Evolutionary conservation across 1,140 invertebrate species (phyloP).

Genomic region (Lordiphosa mommai): DNA sequence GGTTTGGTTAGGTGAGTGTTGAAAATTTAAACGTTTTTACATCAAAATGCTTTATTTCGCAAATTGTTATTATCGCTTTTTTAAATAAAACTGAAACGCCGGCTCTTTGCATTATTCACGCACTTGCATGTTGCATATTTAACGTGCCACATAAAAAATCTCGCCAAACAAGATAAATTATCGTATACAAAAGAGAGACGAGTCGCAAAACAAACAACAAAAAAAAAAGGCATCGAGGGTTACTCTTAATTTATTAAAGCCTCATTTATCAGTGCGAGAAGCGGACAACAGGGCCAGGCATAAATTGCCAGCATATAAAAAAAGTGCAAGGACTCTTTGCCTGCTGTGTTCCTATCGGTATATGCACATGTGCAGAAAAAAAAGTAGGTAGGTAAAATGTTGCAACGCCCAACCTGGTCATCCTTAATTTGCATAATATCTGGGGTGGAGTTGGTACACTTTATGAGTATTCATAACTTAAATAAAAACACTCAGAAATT

Average conservation of each 20-base stretch:
- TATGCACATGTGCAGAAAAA: neutral
- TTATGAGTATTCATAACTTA: too few relatives aligned
- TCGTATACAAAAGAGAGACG: constrained; percentile 41
- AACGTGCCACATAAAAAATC: constrained; percentile 68
- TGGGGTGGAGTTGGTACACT: too few relatives aligned
- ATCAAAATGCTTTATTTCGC: constrained; percentile 57
- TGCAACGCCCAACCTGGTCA: too few relatives aligned
- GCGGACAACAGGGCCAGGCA: constrained; percentile 24
- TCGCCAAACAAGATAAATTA: constrained; percentile 77
- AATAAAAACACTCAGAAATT: too few relatives aligned
- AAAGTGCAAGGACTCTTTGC: constrained; percentile 37
- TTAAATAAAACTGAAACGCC: constrained; percentile 63
- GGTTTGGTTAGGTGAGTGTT: constrained; percentile 25
- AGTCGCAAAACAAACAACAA: constrained; percentile 34
- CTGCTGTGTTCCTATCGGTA: neutral
- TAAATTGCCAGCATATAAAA: constrained; percentile 43
- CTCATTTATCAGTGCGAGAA: constrained; percentile 56
- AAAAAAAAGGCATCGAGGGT: constrained; percentile 43
- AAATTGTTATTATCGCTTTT: constrained; percentile 74
- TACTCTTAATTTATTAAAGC: constrained; percentile 75
- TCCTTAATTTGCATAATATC: too few relatives aligned
- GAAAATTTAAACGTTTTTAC: constrained; percentile 70
- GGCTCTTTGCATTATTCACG: constrained; percentile 66
- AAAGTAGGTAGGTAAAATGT: too few relatives aligned
- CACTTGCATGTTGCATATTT: constrained; percentile 71